These are phyloP conservation scores for Microlaimidae sp. DNA, from an alignment of 2,888 invertebrate genomes.

Conservation along the genomic window DNA sequence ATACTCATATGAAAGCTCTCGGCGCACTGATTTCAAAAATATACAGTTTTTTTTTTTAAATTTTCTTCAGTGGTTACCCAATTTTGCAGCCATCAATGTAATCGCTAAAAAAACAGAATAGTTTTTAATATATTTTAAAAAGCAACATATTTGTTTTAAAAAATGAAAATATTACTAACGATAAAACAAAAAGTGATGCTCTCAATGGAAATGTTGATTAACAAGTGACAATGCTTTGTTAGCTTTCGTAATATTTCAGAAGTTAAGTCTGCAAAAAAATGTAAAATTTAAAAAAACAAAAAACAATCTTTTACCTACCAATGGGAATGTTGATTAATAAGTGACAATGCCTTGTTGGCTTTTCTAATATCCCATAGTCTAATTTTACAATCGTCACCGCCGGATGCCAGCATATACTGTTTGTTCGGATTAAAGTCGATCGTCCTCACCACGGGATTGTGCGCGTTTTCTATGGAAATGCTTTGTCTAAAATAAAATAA, in stretches of 20 bases:
- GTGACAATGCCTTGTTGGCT: slow-evolving; percentile 52
- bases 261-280: slow-evolving; percentile 70
- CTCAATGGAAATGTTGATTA: slow-evolving; percentile 44
- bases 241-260: slow-evolving; percentile 78
- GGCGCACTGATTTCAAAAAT: too few species aligned
- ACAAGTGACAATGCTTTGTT: slow-evolving; percentile 51
- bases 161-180: too few species aligned
- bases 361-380: slow-evolving; percentile 88
- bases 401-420: slow-evolving; percentile 76
- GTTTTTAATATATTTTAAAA: too few species aligned
- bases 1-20: too few species aligned
- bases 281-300: too few species aligned
- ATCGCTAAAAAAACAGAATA: too few species aligned
- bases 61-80: too few species aligned
- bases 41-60: too few species aligned
- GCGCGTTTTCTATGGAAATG: slow-evolving; percentile 69
- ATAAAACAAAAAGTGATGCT: too few species aligned
- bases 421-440: slow-evolving; percentile 88
- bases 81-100: too few species aligned
- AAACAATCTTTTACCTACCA: slow-evolving; percentile 34
- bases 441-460: slow-evolving; percentile 68
- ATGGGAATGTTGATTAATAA: slow-evolving; percentile 43
- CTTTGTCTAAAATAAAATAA: slow-evolving; percentile 45
- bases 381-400: slow-evolving; percentile 83
- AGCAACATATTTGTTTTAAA: too few species aligned